Evolutionary conservation across 2,888 invertebrate species (phyloP).

Genomic region (Vannuccia rotundouncinata): DNA sequence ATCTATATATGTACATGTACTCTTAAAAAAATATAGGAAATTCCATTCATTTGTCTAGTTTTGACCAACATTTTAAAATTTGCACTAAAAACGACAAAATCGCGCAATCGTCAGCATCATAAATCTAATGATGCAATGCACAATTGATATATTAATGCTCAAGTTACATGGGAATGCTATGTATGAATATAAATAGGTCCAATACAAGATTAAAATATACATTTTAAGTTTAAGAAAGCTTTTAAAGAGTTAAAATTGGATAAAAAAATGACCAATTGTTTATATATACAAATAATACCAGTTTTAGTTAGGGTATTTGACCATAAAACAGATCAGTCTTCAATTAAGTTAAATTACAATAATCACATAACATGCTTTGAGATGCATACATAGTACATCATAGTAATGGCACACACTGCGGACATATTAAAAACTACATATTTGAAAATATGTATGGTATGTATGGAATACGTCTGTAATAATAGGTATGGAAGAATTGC

Average conservation of each 20-base stretch:
- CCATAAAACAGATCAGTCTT: slow-evolving; percentile 14
- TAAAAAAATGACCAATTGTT: slow-evolving; percentile 25
- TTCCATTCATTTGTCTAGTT: too few species aligned
- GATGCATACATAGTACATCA: background rate
- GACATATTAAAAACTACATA: background rate
- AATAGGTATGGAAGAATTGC: background rate
- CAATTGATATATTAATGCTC: slow-evolving; percentile 26
- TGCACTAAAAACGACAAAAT: background rate
- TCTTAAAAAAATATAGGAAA: too few species aligned
- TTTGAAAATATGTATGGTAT: background rate
- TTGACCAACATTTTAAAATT: too few species aligned
- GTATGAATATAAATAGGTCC: slow-evolving; percentile 26
- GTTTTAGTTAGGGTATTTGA: slow-evolving; percentile 26
- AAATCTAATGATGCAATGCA: slow-evolving; percentile 26
- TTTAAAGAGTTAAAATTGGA: slow-evolving; percentile 18
- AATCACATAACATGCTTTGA: slow-evolving; percentile 9
- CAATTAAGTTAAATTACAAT: slow-evolving; percentile 23
- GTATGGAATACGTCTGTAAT: background rate
- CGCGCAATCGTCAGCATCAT: slow-evolving; percentile 22
- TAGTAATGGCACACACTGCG: background rate
- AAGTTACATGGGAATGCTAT: slow-evolving; percentile 23
- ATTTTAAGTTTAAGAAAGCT: slow-evolving; percentile 19
- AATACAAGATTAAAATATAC: slow-evolving; percentile 23
- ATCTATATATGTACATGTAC: too few species aligned
- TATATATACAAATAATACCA: slow-evolving; percentile 26